phyloP scores from a whole-genome alignment of 2,888 invertebrate species.

The Eulithis prunata region DNA sequence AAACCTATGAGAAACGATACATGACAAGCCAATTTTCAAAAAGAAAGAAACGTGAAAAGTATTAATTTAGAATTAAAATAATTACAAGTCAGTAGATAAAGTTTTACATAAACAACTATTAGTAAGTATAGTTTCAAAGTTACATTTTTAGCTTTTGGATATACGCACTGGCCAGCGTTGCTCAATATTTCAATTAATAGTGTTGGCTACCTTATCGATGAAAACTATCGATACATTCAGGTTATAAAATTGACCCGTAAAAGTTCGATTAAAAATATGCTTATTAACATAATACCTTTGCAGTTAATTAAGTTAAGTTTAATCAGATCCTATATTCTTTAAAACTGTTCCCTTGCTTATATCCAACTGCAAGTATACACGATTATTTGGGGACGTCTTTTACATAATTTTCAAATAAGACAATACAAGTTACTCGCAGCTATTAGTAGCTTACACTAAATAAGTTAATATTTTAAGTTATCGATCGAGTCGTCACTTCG shows the following conservation, averaged over 20 bases:
- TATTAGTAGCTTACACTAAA: conserved; percentile 71
- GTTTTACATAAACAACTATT: conserved; percentile 17
- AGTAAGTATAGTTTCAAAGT: conserved; percentile 18
- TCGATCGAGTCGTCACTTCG: conserved; percentile 74
- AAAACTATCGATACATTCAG: conserved; percentile 30
- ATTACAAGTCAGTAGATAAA: conserved; percentile 21
- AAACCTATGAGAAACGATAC: conserved; percentile 31
- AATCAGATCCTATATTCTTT: conserved; percentile 29
- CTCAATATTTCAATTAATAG: conserved; percentile 21
- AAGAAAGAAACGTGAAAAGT: conserved; percentile 20
- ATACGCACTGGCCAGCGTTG: conserved; percentile 33
- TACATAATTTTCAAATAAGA: conserved; percentile 54
- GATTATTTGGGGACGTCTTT: conserved; percentile 53
- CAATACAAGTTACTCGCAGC: conserved; percentile 54
- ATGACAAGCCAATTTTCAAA: conserved; percentile 32
- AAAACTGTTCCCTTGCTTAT: conserved; percentile 39
- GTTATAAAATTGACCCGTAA: conserved; percentile 27
- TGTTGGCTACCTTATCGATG: conserved; percentile 34
- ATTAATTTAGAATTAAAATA: conserved; percentile 26
- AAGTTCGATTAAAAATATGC: conserved; percentile 20
- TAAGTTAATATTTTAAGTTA: conserved; percentile 76
- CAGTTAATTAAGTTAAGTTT: conserved; percentile 4
- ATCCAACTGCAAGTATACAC: conserved; percentile 53
- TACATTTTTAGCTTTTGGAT: conserved; percentile 36
- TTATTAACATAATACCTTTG: conserved; percentile 8